Base-by-base conservation (phyloP, 2,797 vertebrate genomes). In the Anguilla pacifica region DNA sequence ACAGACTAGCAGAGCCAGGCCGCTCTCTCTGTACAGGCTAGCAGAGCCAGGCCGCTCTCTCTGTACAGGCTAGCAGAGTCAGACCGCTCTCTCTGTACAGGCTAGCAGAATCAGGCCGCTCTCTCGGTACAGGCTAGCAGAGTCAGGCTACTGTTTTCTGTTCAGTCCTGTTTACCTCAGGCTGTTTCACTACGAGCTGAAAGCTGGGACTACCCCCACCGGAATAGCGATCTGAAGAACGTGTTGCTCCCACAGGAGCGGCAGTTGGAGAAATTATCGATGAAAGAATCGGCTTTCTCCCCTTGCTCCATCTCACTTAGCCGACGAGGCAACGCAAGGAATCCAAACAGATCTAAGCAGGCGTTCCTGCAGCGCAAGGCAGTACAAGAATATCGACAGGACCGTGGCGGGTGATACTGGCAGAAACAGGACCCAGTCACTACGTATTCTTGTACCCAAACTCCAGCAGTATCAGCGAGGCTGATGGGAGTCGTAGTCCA, bases 271-370 rank as follows among this genome's bases (percentile, higher is more conserved):
- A 49, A 64, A 19, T 46, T 77, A 70, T 55, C 31, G 84, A 85
- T 11, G 35, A 72, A 83, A 70, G 83, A 72, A 87, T 49, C 88
- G 86, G 90, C 91, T 90, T 91, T 92, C 90, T 90, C 89, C 28
- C 90, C 88, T 39, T 15, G 74, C 87, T 79, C 53, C 90, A 87
- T 86, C 72, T 83, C 6, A 1, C 28, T 84, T 49, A 5, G 89
- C 79, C 85, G 89, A 85, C 85, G 90, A 89, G 90, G 86, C 91
- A 92, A 90, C 90, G 90, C 88, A 88, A 86, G 83, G 89, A 85
- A 87, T 86, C 77, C 53, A 53, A 22, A 83, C 39, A 28, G 28
- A 85, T 87, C 25, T 85, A 53, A 87, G 51, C 17, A 2, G 15
- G 35, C 53, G 7, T 46, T 89, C 86, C 55, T 72, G 88, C 31